These are phyloP conservation scores for Dexiosoma caninum DNA, from an alignment of 2,888 invertebrate genomes.

Conservation along the genomic window DNA sequence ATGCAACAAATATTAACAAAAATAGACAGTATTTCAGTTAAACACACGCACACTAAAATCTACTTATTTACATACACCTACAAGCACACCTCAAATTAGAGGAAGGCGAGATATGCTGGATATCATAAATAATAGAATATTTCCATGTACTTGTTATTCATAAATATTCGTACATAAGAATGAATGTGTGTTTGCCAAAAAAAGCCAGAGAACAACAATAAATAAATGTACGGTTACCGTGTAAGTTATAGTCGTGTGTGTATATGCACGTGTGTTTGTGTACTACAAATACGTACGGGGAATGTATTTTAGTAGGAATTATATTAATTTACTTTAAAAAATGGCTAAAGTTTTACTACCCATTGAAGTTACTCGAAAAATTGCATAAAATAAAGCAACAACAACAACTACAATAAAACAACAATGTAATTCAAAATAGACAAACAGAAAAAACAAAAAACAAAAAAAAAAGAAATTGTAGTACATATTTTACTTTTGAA, in stretches of 20 bases:
- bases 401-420: neutral
- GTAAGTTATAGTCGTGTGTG: neutral
- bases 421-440: conserved; percentile 23
- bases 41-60: neutral
- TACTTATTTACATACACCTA: neutral
- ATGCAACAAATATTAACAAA: conserved; percentile 36
- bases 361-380: conserved; percentile 21
- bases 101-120: neutral
- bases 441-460: neutral
- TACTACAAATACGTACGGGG: neutral
- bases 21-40: neutral
- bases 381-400: neutral
- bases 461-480: too few species aligned
- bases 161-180: neutral
- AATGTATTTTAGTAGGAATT: neutral
- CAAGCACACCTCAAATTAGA: neutral
- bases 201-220: neutral
- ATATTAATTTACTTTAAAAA: conserved; percentile 18
- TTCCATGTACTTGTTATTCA: neutral
- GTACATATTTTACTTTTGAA: neutral
- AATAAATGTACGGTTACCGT: neutral
- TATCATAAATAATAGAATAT: conserved; percentile 2
- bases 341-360: conserved; percentile 15
- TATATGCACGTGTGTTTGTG: neutral
- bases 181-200: neutral